phyloP scores from a whole-genome alignment of 1,140 invertebrate species.

The Nephotettix cincticeps region DNA sequence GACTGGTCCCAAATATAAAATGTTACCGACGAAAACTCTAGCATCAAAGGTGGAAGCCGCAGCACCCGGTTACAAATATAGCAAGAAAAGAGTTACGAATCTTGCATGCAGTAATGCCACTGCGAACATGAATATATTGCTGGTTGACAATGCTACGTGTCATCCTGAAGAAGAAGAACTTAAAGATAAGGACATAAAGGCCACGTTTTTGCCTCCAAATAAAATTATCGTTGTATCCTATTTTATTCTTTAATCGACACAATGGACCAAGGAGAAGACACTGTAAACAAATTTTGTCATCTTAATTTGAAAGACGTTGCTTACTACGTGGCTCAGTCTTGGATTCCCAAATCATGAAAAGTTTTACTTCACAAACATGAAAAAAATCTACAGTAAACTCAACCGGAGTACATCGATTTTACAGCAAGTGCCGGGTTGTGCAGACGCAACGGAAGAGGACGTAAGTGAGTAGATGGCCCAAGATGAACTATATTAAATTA shows the following conservation, averaged over 20 bases:
- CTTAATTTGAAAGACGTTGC: constrained; percentile 19
- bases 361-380: background rate
- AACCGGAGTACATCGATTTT: background rate
- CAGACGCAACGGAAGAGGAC: background rate
- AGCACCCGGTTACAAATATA: constrained; percentile 38
- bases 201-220: constrained; percentile 36
- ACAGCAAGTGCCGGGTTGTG: background rate
- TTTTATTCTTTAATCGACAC: constrained; percentile 6
- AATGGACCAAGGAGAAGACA: constrained; percentile 11
- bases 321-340: constrained; percentile 17
- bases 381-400: background rate
- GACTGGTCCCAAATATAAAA: constrained; percentile 42
- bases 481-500: constrained; percentile 5
- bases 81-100: constrained; percentile 32
- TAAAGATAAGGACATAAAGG: constrained; percentile 24
- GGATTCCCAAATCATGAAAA: background rate
- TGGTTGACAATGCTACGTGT: constrained; percentile 46
- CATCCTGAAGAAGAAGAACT: constrained; percentile 35
- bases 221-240: constrained; percentile 1
- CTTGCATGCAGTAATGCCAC: constrained; percentile 39
- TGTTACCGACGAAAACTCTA: constrained; percentile 39
- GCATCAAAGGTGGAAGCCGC: constrained; percentile 32
- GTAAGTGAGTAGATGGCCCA: background rate
- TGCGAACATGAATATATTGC: constrained; percentile 43
- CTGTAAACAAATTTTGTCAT: constrained; percentile 6